These are phyloP conservation scores for Steinernema khuongi DNA, from an alignment of 1,140 invertebrate species.

Conservation along the genomic window DNA sequence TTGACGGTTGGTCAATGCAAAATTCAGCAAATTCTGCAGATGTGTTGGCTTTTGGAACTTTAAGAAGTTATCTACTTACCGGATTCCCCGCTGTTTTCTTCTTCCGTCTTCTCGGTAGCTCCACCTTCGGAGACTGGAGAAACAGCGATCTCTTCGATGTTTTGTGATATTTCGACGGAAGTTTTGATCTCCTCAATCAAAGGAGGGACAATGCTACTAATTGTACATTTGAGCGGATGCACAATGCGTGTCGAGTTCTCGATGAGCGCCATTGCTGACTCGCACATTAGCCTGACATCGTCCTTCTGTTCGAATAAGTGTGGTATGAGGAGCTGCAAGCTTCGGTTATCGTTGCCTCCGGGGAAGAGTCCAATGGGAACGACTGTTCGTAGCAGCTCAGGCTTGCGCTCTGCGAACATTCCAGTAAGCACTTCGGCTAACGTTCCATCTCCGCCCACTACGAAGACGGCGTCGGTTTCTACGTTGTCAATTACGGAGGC, in stretches of 20 bases:
- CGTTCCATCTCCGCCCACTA: slow-evolving; percentile 42
- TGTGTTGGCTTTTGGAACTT: not conserved
- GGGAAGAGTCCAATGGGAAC: slow-evolving; percentile 38
- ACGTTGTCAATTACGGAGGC: slow-evolving; percentile 28
- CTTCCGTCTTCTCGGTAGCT: not conserved
- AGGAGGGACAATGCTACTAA: not conserved
- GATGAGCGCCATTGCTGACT: slow-evolving; percentile 38
- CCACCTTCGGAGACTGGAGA: not conserved
- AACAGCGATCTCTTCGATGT: too few species aligned
- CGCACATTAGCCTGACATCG: slow-evolving; percentile 34
- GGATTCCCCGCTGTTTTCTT: not conserved
- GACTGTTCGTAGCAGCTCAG: not conserved
- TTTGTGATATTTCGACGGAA: too few species aligned
- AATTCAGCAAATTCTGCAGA: too few species aligned
- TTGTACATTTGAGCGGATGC: slow-evolving; percentile 21
- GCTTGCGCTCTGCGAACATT: slow-evolving; percentile 19
- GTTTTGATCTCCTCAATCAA: too few species aligned
- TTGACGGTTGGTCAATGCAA: too few species aligned
- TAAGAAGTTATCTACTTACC: not conserved
- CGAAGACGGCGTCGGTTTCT: slow-evolving; percentile 39
- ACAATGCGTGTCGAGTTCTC: slow-evolving; percentile 25
- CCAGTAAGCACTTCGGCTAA: slow-evolving; percentile 35
- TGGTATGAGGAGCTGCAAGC: slow-evolving; percentile 31
- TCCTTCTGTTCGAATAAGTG: slow-evolving; percentile 26
- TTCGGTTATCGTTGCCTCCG: slow-evolving; percentile 37